Evolutionary conservation across 2,888 invertebrate genomes (phyloP), one percentile per base, ranked within the genome.

Genomic region (Brachynemurus nebulosus): DNA sequence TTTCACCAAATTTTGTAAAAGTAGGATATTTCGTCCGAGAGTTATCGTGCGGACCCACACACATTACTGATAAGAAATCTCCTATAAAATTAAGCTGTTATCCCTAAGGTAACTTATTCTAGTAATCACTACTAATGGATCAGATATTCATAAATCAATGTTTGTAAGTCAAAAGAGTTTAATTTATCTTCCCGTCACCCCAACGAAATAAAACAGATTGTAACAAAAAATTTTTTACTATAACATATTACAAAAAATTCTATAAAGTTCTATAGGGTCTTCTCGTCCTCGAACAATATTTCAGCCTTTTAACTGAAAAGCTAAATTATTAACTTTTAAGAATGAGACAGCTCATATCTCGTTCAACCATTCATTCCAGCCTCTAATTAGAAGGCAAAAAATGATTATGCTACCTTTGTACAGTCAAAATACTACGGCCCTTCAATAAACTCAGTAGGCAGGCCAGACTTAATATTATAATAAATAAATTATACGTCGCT

Each of bases 331-430:
- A 51, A 62, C 27, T 54, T n/a, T n/a, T 61, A 63, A 66, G 65
- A 65, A 64, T 67, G 68, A 76, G 67, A 78, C 71, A 77, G 71
- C 58, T 59, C 62, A 69, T 73, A 70, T 71, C 55, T 76, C 72
- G 74, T 80, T 62, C 63, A 76, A 72, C 74, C 80, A 57, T 82
- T 82, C 80, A 83, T 83, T 67, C 80, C 62, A 81, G 80, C 71
- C 74, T 71, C 62, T 69, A 82, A 78, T 83, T 78, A 83, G 80
- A 71, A 78, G 73, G 77, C 79, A n/a, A n/a, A n/a, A 74, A 81
- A 68, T 77, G 67, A 77, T 80, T 80, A 78, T 78, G 80, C 78
- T 82, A 80, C 79, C 78, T 80, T 80, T 71, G 78, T 72, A 80
- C 78, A 73, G 77, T 80, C 70, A 80, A 69, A 60, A 72, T 80